Evolutionary conservation across 2,888 invertebrate genomes (phyloP).

Genomic region (Drosophila niveifrons): DNA sequence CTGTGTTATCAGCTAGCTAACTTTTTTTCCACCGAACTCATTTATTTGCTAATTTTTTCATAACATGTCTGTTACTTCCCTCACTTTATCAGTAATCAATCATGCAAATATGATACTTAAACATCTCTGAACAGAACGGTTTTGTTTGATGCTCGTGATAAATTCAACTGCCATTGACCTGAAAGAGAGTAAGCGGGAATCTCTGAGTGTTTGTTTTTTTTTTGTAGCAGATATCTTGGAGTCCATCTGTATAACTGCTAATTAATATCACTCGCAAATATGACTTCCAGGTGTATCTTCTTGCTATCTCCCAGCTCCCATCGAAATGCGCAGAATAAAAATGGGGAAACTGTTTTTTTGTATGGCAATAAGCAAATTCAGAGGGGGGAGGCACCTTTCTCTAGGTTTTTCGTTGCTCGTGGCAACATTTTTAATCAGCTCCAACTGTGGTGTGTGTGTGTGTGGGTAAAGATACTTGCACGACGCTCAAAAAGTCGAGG

Average conservation of each 20-base stretch:
- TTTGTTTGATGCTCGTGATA: background rate
- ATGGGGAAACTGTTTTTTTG: conserved; percentile 23
- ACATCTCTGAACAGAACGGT: no score
- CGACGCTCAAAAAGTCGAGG: conserved; percentile 25
- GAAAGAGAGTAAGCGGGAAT: background rate
- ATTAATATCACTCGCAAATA: conserved; percentile 24
- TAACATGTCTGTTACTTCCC: background rate
- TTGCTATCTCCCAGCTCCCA: conserved; percentile 10
- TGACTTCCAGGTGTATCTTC: conserved; percentile 5
- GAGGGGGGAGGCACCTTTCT: background rate
- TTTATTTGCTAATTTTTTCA: background rate
- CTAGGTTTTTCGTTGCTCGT: conserved; percentile 27
- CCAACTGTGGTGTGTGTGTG: conserved; percentile 26
- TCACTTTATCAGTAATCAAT: conserved; percentile 11
- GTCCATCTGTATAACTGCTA: conserved; percentile 29
- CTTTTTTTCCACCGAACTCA: background rate
- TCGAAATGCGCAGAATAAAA: conserved; percentile 19
- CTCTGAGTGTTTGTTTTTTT: background rate
- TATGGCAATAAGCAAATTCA: conserved; percentile 46
- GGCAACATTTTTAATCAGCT: conserved; percentile 72
- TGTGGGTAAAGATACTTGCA: conserved; percentile 21
- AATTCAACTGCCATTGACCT: conserved; percentile 10
- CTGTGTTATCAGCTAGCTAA: no score
- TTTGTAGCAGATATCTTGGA: background rate
- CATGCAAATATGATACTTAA: conserved; percentile 14